phyloP scores from a whole-genome alignment of 2,797 vertebrate species.

The Parauchenoglanis ngamensis region DNA sequence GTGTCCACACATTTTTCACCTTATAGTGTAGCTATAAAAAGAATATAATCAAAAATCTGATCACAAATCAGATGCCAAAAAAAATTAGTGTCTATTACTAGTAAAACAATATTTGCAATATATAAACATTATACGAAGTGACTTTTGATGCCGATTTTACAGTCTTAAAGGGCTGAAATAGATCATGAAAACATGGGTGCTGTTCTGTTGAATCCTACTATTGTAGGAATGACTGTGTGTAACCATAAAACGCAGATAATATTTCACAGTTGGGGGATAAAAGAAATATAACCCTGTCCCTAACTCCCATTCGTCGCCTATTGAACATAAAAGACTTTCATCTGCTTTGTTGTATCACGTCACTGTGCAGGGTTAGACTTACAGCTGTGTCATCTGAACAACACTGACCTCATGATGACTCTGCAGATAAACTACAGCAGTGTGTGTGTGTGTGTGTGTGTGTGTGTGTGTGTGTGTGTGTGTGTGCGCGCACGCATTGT shows the following conservation, averaged over 20 bases:
- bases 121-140: not conserved
- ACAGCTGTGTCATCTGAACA: conserved; percentile 3
- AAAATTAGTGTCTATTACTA: not conserved
- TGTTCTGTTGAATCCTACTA: no score
- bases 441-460: not conserved
- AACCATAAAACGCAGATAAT: not conserved
- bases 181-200: no score
- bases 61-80: not conserved
- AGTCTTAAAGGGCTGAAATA: not conserved
- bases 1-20: not conserved
- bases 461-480: not conserved
- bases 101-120: not conserved
- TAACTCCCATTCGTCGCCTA: not conserved
- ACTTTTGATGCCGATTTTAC: not conserved
- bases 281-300: not conserved
- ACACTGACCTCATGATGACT: conserved; percentile 29
- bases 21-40: not conserved
- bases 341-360: conserved; percentile 13
- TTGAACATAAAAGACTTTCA: conserved; percentile 2
- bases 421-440: conserved; percentile 28
- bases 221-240: not conserved
- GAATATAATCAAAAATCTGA: not conserved
- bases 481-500: not conserved
- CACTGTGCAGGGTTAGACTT: conserved; percentile 17
- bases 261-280: conserved; percentile 2